Evolutionary conservation across 2,797 vertebrate genomes (phyloP).

Genomic region (Gouania willdenowi): DNA sequence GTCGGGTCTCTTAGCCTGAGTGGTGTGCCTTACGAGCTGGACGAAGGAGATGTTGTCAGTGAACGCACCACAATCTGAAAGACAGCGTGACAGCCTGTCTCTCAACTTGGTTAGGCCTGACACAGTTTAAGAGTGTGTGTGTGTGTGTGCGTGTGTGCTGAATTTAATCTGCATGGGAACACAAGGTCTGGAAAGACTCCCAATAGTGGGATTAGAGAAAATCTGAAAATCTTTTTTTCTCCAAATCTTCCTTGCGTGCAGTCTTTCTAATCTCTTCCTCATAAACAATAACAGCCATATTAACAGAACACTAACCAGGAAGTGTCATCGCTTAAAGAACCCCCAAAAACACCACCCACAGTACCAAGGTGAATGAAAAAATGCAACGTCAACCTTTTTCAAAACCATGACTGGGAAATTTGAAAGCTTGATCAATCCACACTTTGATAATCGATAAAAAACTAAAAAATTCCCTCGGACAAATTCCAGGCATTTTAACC

Average conservation of each 20-base stretch:
- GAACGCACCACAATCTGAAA: slow-evolving; percentile 1
- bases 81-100: slow-evolving; percentile 11
- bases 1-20: slow-evolving; percentile 20
- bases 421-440: too few species aligned
- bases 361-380: too few species aligned
- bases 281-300: slow-evolving; percentile 13
- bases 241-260: slow-evolving; percentile 11
- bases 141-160: slow-evolving; percentile 8
- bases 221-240: slow-evolving; percentile 44
- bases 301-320: neutral
- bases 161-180: slow-evolving; percentile 59
- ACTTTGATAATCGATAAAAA: too few species aligned
- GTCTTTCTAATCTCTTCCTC: neutral
- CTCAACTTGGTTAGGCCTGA: slow-evolving; percentile 5
- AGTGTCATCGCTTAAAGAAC: neutral
- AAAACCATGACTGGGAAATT: too few species aligned
- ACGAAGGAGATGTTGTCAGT: slow-evolving; percentile 6
- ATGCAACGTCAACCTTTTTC: too few species aligned
- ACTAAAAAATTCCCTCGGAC: too few species aligned
- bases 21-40: slow-evolving; percentile 37
- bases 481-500: too few species aligned
- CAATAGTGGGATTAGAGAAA: slow-evolving; percentile 58
- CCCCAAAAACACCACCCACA: too few species aligned
- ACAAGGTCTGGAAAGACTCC: slow-evolving; percentile 56
- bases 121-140: slow-evolving; percentile 26